Base-by-base conservation (phyloP, 2,888 invertebrate species). In the Torymus aiolomorphi region DNA sequence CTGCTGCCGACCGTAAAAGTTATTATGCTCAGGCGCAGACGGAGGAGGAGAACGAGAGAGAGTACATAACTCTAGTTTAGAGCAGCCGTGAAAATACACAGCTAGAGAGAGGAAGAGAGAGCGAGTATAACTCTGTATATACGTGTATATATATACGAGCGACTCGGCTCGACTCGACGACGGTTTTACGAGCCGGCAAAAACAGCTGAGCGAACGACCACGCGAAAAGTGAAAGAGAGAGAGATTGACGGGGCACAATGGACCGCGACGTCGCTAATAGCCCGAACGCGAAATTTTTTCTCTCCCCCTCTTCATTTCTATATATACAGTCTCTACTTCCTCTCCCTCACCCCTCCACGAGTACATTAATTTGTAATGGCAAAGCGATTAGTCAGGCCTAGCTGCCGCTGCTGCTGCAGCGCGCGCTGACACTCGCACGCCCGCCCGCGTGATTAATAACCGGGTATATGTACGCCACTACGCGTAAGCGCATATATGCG, bases 371-470 rank as follows among this genome's bases (percentile, higher is more conserved):
- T 85, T 87, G 85, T 88, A 88, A 89, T 88, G 88, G 87, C 85
- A 84, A 86, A 88, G 88, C 89, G 88, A 90, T 90, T 89, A 90
- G 89, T 89, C 89, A 89, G 49, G 54, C 76, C 69, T 61, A 12
- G 86, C n/a, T 18, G 20, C 63, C 20, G 16, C 81, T 77, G 79
- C 80, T 72, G 78, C 73, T 65, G 75, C 69, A n/a, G 59, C 70
- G 77, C 80, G 82, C 78, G 77, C 89, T 89, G 89, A 89, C 89
- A 89, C 84, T 88, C 82, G 88, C 89, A 89, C 89, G 88, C 88
- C 88, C 85, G 87, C 86, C 86, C 88, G 84, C 86, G 84, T 90
- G 90, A 90, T 90, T 90, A 89, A 90, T 89, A 89, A 88, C 83
- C 77, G 77, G 42, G 42, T 42, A 8, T 2, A 5, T 42, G 4